Evolutionary conservation across 53 echinoderm and acorn worm species (phyloP).

Genomic region (Apostichopus leukothele): DNA sequence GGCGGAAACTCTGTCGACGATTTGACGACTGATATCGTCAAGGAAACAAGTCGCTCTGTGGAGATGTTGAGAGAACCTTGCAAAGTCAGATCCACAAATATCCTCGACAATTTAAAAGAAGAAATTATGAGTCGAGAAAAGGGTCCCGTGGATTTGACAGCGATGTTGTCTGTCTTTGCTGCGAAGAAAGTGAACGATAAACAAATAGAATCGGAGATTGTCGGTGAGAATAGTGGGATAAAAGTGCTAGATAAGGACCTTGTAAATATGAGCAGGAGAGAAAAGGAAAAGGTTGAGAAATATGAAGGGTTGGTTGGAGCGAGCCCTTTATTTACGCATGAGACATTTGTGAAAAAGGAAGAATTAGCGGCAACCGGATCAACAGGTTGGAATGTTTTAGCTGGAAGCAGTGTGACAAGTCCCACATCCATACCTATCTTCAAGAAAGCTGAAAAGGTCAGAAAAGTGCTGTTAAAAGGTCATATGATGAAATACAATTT

Average conservation of each 20-base stretch:
- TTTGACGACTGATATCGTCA: neutral
- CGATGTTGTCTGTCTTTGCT: conserved; percentile 36
- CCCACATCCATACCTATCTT: neutral
- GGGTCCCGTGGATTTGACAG: conserved; percentile 32
- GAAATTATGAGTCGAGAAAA: conserved; percentile 24
- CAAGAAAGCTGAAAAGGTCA: conserved; percentile 37
- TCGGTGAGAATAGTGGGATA: neutral
- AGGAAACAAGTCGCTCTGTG: neutral
- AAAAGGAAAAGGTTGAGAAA: neutral
- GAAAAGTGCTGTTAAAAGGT: neutral
- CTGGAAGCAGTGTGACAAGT: neutral
- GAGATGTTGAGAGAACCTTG: neutral
- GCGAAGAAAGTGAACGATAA: neutral
- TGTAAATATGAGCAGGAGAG: neutral
- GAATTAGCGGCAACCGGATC: neutral
- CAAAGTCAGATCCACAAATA: neutral
- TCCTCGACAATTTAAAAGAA: conserved; percentile 27
- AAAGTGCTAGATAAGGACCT: neutral
- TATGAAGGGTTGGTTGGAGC: neutral
- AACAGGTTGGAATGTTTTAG: conserved; percentile 21
- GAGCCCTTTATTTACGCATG: conserved; percentile 26
- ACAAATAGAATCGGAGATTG: neutral
- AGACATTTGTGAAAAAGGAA: conserved; percentile 23
- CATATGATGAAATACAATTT: neutral
- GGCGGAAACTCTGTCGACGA: neutral